Evolutionary conservation across 2,113 vertebrate species (phyloP).

Genomic region (Rissa tridactyla): DNA sequence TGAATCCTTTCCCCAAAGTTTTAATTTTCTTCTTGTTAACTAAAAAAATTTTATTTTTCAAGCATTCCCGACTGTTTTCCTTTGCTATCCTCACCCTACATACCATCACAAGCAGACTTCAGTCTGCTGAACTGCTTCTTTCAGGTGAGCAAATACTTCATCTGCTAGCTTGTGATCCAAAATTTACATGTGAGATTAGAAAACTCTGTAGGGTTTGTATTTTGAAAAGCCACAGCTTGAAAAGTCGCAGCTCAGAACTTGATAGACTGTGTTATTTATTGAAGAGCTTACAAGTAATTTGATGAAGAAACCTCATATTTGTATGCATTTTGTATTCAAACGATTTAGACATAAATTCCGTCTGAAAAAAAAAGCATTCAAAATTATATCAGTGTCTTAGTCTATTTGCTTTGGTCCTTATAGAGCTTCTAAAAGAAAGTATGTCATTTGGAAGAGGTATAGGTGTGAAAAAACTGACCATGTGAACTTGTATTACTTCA

Average conservation of each 20-base stretch:
- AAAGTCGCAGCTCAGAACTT: not conserved
- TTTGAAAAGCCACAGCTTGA: not conserved
- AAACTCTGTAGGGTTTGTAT: not conserved
- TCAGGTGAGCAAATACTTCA: slow-evolving; percentile 75
- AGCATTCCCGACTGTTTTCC: slow-evolving; percentile 75
- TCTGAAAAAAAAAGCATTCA: not conserved
- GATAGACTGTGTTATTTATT: not conserved
- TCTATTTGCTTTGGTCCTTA: not conserved
- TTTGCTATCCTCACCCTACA: slow-evolving; percentile 78
- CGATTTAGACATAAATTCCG: not conserved
- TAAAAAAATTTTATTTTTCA: slow-evolving; percentile 78
- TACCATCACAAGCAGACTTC: slow-evolving; percentile 76
- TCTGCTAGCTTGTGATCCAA: slow-evolving; percentile 60
- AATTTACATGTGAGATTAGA: slow-evolving; percentile 60
- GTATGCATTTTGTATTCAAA: not conserved
- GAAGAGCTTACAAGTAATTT: not conserved
- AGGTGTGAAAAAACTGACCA: not conserved
- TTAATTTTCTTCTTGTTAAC: slow-evolving; percentile 69
- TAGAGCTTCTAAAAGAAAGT: not conserved
- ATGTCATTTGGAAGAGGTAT: not conserved
- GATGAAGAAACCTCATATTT: not conserved
- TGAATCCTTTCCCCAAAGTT: slow-evolving; percentile 44
- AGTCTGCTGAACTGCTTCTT: slow-evolving; percentile 74
- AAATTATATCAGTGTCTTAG: not conserved
- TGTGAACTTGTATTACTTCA: not conserved